A percentile compares a stretch with the other conserved stretches of the same genome.
Evolutionary conservation across 2,113 vertebrate species (phyloP).

Genomic region (Bubalus kerabau): DNA sequence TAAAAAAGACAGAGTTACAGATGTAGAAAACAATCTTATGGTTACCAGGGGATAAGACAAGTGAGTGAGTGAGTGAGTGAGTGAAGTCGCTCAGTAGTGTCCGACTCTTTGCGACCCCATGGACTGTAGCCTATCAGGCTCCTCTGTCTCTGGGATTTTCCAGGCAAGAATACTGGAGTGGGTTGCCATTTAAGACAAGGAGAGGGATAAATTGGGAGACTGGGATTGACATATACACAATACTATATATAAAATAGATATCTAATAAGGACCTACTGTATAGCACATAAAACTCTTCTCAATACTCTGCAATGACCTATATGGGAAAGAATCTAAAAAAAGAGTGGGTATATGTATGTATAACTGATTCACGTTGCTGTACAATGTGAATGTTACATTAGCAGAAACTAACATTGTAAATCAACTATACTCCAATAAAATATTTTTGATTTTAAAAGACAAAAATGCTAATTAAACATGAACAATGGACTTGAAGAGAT

Average conservation of each 20-base stretch:
- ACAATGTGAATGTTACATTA: background rate
- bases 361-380: background rate
- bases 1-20: background rate
- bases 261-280: background rate
- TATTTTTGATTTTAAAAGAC: background rate
- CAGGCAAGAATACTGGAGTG: too few species aligned
- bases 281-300: background rate
- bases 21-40: background rate
- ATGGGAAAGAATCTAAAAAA: background rate
- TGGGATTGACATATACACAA: background rate
- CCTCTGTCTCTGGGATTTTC: too few species aligned
- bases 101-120: too few species aligned
- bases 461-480: background rate
- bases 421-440: background rate
- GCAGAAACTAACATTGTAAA: background rate
- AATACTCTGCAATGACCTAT: background rate
- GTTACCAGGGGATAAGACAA: background rate
- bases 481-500: background rate
- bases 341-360: background rate
- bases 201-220: background rate
- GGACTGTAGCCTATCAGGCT: too few species aligned
- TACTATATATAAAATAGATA: background rate
- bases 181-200: background rate
- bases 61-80: too few species aligned
- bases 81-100: too few species aligned